A percentile compares a stretch with the other conserved stretches of the same genome.
phyloP scores from a whole-genome alignment of 2,888 invertebrate species.

The Drosophila infuscata region DNA sequence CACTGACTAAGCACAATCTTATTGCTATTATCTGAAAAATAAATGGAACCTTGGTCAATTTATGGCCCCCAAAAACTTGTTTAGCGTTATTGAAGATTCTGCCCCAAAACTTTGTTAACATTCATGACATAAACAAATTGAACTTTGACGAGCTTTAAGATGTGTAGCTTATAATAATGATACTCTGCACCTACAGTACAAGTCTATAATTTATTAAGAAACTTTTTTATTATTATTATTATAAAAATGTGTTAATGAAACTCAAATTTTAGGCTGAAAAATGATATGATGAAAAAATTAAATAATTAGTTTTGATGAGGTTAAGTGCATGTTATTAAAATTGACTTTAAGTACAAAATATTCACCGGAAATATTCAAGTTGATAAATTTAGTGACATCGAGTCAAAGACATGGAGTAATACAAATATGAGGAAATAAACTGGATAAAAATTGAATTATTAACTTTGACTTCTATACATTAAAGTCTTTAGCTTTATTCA shows the following conservation, averaged over 20 bases:
- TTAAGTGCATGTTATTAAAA: neutral
- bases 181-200: neutral
- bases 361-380: neutral
- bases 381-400: neutral
- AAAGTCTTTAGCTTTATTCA: neutral
- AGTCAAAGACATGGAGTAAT: too few species aligned
- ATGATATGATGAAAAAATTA: neutral
- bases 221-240: neutral
- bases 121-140: conserved; percentile 11
- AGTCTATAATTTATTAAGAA: neutral
- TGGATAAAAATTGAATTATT: too few species aligned
- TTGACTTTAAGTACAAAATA: neutral
- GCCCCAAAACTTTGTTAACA: neutral
- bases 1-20: conserved; percentile 47
- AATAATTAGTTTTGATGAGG: neutral
- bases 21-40: conserved; percentile 19
- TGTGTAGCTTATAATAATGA: neutral
- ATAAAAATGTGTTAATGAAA: neutral
- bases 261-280: neutral
- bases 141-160: neutral
- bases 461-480: neutral
- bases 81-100: conserved; percentile 22
- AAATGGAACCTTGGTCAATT: conserved; percentile 22
- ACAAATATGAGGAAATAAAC: neutral
- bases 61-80: conserved; percentile 28